phyloP scores from a whole-genome alignment of 2,797 vertebrate species.

The Sphaeramia orbicularis region DNA sequence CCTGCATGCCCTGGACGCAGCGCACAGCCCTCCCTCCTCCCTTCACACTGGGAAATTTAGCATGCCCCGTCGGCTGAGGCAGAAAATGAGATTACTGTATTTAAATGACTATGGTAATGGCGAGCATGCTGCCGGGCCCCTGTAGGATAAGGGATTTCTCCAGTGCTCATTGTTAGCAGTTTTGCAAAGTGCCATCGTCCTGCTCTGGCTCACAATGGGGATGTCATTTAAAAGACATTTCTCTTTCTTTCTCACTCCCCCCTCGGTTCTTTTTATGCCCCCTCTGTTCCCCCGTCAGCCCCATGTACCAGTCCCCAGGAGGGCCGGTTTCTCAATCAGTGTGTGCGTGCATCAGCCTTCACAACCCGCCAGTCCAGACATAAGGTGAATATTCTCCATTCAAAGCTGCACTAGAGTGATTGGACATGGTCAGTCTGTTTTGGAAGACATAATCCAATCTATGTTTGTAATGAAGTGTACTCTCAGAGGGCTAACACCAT shows the following conservation, averaged over 20 bases:
- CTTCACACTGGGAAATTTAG: conserved; percentile 80
- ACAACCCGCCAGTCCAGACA: conserved; percentile 68
- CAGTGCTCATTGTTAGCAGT: conserved; percentile 89
- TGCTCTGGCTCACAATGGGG: conserved; percentile 81
- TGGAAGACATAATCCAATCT: conserved; percentile 82
- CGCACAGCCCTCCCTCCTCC: conserved; percentile 59
- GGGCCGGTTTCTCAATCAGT: conserved; percentile 47
- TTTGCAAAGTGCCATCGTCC: conserved; percentile 88
- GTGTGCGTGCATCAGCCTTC: conserved; percentile 42
- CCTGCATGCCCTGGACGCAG: conserved; percentile 59
- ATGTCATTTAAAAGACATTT: conserved; percentile 86
- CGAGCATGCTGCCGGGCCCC: conserved; percentile 85
- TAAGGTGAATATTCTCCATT: conserved; percentile 79
- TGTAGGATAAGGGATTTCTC: conserved; percentile 85
- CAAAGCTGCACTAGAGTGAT: conserved; percentile 75
- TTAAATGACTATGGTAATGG: conserved; percentile 99
- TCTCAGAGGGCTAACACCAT: conserved; percentile 61
- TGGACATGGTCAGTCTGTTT: conserved; percentile 83
- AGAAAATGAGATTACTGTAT: conserved; percentile 99
- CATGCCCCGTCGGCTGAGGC: conserved; percentile 89
- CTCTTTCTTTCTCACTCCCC: conserved; percentile 69
- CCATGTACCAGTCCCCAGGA: conserved; percentile 73
- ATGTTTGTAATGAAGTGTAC: conserved; percentile 80
- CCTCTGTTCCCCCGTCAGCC: conserved; percentile 51
- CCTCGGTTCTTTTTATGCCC: conserved; percentile 59